Evolutionary conservation across 1,140 invertebrate genomes (phyloP), one percentile per base, ranked within the genome.

Genomic region (Polyergus mexicanus): DNA sequence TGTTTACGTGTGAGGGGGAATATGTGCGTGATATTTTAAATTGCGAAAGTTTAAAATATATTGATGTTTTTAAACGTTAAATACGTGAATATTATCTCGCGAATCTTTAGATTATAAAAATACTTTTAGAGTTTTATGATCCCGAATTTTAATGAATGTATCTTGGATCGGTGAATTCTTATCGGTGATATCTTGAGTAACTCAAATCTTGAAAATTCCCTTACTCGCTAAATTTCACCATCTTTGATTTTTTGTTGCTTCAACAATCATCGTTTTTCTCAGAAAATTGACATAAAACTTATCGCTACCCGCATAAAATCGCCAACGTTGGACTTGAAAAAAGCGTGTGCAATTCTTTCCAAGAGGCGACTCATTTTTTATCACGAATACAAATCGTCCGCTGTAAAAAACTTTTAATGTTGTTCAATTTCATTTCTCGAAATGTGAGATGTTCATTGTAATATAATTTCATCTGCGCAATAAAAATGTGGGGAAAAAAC

Each of bases 291-390:
- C 28, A 4, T 47, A 60, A 62, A 60, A 83, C 68, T 72, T 83
- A 74, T 83, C 38, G 7, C 19, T 60, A 60, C 54, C n/a, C 68
- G 78, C 68, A 83, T 74, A 83, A 83, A 83, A 60, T 83, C 32
- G 68, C 38, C 60, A 74, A 44, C 2, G 16, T 4, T 38, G 4
- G 63, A 80, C 16, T 81, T 81, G n/a, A n/a, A 58, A 72, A 58
- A 56, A 81, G 51, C 56, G 10, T 58, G n/a, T 44, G 35, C 51
- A 11, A 81, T 81, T 62, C 44, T 60, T 78, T 80, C 25, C 19
- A 72, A 44, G 66, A 44, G 19, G 7, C 22, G 10, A 58, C 19
- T 47, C 35, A 51, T n/a, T 56, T 51, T 51, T 81, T 68, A 78
- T 72, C 51, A 19, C 35, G 22, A 71, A 81, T 80, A 71, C 11